Evolutionary conservation across 2,888 invertebrate genomes (phyloP).

Genomic region (Bhutanitis thaidina): DNA sequence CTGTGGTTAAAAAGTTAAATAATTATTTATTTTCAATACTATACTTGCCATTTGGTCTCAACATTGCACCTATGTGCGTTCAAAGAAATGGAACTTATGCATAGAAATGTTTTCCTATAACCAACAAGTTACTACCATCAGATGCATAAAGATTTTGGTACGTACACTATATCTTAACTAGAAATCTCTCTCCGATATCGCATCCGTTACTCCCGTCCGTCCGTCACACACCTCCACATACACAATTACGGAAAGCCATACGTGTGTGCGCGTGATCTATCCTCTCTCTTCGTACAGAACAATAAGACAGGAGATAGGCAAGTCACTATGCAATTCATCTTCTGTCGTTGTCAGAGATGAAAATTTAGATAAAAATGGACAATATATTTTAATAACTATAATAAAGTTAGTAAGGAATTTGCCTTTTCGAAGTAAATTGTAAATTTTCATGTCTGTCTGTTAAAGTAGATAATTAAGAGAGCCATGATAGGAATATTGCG

Average conservation of each 20-base stretch:
- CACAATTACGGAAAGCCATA: constrained; percentile 18
- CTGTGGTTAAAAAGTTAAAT: too few relatives aligned
- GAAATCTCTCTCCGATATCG: constrained; percentile 21
- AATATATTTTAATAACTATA: too few relatives aligned
- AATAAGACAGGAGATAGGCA: too few relatives aligned
- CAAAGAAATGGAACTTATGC: background rate
- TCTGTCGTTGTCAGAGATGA: too few relatives aligned
- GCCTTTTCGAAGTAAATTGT: too few relatives aligned
- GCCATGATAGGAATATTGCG: background rate
- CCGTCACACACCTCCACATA: constrained; percentile 20
- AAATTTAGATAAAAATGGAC: too few relatives aligned
- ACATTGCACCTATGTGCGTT: background rate
- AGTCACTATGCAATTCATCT: too few relatives aligned
- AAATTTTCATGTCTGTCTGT: too few relatives aligned
- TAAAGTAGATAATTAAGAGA: background rate
- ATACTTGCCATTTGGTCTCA: constrained; percentile 17
- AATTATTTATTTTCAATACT: too few relatives aligned
- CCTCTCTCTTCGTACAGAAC: background rate
- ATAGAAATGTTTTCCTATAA: background rate
- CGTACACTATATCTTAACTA: constrained; percentile 23
- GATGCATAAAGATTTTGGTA: constrained; percentile 13
- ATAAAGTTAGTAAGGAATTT: too few relatives aligned
- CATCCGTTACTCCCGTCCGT: constrained; percentile 22
- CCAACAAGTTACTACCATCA: constrained; percentile 6
- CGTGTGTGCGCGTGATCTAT: constrained; percentile 1